Conservation (phyloP, 2,113 vertebrate species). For the Pangasianodon hypophthalmus region DNA sequence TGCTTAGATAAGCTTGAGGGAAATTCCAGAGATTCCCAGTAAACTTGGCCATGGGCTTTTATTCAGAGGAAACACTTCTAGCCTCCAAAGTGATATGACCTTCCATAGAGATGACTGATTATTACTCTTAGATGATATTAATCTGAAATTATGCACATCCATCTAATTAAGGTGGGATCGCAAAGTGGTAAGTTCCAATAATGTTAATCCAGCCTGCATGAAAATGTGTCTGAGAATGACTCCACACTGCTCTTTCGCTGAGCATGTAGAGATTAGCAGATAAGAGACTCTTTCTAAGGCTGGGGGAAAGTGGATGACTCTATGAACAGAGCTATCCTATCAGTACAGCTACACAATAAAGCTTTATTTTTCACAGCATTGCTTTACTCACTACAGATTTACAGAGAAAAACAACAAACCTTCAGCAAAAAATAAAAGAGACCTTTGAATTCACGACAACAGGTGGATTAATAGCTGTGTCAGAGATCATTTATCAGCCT, state of each 20-base stretch:
- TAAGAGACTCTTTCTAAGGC: slow-evolving; percentile 37
- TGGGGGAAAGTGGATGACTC: slow-evolving; percentile 24
- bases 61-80: slow-evolving; percentile 32
- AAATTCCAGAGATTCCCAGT: slow-evolving; percentile 52
- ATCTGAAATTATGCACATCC: slow-evolving; percentile 66
- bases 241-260: slow-evolving; percentile 40
- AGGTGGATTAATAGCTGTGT: slow-evolving; percentile 39
- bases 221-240: slow-evolving; percentile 55
- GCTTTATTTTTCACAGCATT: slow-evolving; percentile 10
- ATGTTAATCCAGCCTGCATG: slow-evolving; percentile 58
- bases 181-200: slow-evolving; percentile 61
- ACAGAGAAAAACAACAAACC: slow-evolving; percentile 28
- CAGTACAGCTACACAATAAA: slow-evolving; percentile 33
- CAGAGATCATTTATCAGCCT: slow-evolving; percentile 39
- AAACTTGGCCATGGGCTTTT: slow-evolving; percentile 40
- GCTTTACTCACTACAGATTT: slow-evolving; percentile 13
- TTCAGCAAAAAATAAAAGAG: slow-evolving; percentile 33
- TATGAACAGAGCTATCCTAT: slow-evolving; percentile 33
- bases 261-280: slow-evolving; percentile 51
- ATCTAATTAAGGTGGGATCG: slow-evolving; percentile 68
- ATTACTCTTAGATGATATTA: slow-evolving; percentile 68
- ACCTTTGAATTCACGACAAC: slow-evolving; percentile 38
- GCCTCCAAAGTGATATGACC: slow-evolving; percentile 63
- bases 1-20: slow-evolving; percentile 62
- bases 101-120: slow-evolving; percentile 66